These are phyloP conservation scores for Hippocampus zosterae DNA, from an alignment of 2,113 vertebrate genomes.

Conservation along the genomic window DNA sequence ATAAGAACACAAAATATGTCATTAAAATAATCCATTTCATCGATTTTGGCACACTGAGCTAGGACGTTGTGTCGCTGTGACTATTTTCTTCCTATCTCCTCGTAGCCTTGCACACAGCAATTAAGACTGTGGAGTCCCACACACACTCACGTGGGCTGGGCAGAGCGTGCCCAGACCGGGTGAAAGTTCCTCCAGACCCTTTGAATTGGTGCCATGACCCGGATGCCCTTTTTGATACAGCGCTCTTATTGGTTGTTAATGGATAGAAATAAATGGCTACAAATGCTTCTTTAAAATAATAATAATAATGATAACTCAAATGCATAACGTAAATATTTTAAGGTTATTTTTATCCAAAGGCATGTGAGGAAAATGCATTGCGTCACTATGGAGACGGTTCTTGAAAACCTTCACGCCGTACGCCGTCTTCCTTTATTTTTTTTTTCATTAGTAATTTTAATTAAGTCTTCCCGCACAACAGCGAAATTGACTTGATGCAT, in stretches of 20 bases:
- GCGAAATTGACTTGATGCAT: constrained; percentile 79
- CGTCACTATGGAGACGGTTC: constrained; percentile 66
- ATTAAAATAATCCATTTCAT: no score
- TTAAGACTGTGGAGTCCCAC: no score
- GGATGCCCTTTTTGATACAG: no score
- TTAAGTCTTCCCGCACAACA: constrained; percentile 74
- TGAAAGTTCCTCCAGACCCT: no score
- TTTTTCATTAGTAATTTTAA: constrained; percentile 81
- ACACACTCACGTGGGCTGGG: no score
- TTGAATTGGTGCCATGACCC: no score
- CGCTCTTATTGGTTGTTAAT: neutral
- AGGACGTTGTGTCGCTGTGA: no score
- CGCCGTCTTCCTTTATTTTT: constrained; percentile 58
- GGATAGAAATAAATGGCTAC: neutral
- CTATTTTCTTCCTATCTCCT: no score
- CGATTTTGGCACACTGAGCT: no score
- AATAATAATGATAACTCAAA: constrained; percentile 17
- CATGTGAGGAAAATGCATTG: constrained; percentile 56
- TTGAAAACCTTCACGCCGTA: constrained; percentile 65
- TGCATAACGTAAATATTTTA: constrained; percentile 45
- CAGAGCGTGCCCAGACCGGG: no score
- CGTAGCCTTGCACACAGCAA: no score
- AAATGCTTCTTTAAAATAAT: neutral
- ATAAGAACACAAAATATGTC: neutral
- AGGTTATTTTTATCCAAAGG: constrained; percentile 70